Conservation (phyloP, 2,888 invertebrate genomes). For the Pollenia griseotomentosa region DNA sequence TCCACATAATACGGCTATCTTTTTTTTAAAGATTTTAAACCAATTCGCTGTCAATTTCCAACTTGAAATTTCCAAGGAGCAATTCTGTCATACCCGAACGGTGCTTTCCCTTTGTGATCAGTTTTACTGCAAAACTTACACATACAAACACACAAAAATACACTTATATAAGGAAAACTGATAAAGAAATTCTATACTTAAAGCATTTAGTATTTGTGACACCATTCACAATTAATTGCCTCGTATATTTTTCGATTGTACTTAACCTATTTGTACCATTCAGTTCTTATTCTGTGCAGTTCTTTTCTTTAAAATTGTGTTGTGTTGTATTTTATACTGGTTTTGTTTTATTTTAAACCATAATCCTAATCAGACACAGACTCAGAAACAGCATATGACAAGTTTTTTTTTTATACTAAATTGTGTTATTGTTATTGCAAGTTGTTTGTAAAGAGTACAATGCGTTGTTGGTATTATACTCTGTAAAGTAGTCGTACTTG, state of each 20-base stretch:
- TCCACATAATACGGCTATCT: too few relatives aligned
- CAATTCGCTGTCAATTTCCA: too few relatives aligned
- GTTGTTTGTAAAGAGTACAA: slow-evolving; percentile 1
- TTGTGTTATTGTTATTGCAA: too few relatives aligned
- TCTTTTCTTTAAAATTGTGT: background rate
- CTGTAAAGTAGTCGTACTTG: slow-evolving; percentile 5
- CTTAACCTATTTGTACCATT: slow-evolving; percentile 56
- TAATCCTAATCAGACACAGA: slow-evolving; percentile 67
- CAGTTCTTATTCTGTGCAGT: background rate
- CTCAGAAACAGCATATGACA: slow-evolving; percentile 52
- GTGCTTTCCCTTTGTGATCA: too few relatives aligned
- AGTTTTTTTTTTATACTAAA: slow-evolving; percentile 3
- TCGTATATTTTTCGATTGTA: slow-evolving; percentile 69
- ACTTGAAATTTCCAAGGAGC: too few relatives aligned
- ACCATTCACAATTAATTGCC: slow-evolving; percentile 67
- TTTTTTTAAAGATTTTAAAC: too few relatives aligned
- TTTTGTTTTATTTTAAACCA: slow-evolving; percentile 58
- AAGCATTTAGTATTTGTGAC: slow-evolving; percentile 61
- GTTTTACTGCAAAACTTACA: too few relatives aligned
- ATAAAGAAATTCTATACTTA: slow-evolving; percentile 27
- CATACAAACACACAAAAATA: slow-evolving; percentile 12
- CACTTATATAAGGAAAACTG: background rate
- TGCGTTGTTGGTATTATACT: background rate
- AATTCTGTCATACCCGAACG: too few relatives aligned
- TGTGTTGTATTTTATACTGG: background rate